Percentiles rank a stretch among this genome's conserved stretches.
Conservation (phyloP, 2,888 invertebrate genomes). For the Drosophila setosimentum region DNA sequence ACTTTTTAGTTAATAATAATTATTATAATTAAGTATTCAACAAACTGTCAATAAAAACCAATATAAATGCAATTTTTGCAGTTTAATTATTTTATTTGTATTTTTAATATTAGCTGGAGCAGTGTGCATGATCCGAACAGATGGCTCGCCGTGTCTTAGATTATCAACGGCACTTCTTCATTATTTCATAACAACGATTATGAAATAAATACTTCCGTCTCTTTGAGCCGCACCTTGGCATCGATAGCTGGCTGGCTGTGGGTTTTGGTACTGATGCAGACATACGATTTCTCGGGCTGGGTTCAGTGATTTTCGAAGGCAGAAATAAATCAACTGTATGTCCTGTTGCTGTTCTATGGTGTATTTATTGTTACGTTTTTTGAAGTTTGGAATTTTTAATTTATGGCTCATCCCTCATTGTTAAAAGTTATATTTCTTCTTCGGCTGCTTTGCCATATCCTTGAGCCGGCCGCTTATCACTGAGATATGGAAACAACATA, state of each 20-base stretch:
- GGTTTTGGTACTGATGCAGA: slow-evolving; percentile 13
- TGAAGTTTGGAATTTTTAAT: slow-evolving; percentile 80
- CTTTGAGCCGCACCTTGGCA: slow-evolving; percentile 50
- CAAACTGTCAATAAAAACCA: not conserved
- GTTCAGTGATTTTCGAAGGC: slow-evolving; percentile 58
- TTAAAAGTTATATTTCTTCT: slow-evolving; percentile 77
- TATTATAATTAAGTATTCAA: not conserved
- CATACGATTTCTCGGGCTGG: slow-evolving; percentile 17
- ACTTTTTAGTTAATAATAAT: not conserved
- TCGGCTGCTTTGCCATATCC: slow-evolving; percentile 49
- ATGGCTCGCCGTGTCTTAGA: slow-evolving; percentile 20
- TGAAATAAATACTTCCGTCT: slow-evolving; percentile 80
- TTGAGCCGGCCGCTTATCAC: slow-evolving; percentile 52
- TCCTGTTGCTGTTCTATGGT: slow-evolving; percentile 63
- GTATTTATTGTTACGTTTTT: slow-evolving; percentile 78
- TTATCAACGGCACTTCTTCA: slow-evolving; percentile 49
- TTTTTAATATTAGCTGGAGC: not conserved
- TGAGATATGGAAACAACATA: slow-evolving; percentile 23
- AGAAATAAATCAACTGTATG: slow-evolving; percentile 75
- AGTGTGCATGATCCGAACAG: slow-evolving; percentile 30
- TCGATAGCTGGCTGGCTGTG: slow-evolving; percentile 28
- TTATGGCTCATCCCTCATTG: slow-evolving; percentile 79
- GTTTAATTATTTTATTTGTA: not conserved
- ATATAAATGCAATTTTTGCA: not conserved
- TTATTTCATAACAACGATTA: slow-evolving; percentile 74